Conservation (phyloP, 2,113 vertebrate species). For the Pithys albifrons region DNA sequence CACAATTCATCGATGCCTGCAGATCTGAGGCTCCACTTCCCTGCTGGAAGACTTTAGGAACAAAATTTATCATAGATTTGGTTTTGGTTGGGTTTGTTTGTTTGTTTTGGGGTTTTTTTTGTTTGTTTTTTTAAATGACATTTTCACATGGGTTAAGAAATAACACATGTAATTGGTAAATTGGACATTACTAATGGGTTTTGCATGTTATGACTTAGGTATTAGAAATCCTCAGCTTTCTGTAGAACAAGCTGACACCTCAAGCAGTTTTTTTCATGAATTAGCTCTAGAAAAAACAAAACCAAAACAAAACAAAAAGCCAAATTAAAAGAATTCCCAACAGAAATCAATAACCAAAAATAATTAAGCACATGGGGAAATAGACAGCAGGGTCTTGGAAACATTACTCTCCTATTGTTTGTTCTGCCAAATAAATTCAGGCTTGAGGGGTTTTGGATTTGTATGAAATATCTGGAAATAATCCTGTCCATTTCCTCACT, state of each 20-base stretch:
- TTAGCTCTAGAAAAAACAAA: background rate
- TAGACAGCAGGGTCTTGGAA: background rate
- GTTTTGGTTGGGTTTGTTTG: background rate
- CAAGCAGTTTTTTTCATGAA: background rate
- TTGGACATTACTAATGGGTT: background rate
- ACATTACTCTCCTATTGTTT: background rate
- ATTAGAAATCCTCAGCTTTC: background rate
- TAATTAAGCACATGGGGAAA: constrained; percentile 15
- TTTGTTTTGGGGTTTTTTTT: background rate
- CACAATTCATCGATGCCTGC: background rate
- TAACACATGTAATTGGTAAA: background rate
- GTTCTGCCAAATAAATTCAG: constrained; percentile 45
- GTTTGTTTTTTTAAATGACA: background rate
- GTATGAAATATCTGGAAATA: constrained; percentile 52
- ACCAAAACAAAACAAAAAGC: background rate
- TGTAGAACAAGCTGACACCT: background rate
- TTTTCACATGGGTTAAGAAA: background rate
- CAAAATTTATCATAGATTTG: background rate
- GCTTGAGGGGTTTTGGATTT: constrained; percentile 25
- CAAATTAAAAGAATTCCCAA: background rate
- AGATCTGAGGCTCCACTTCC: background rate
- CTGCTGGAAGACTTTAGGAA: background rate
- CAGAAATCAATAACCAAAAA: background rate
- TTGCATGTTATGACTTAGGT: background rate
- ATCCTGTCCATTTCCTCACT: constrained; percentile 16